Evolutionary conservation across 2,888 invertebrate species (phyloP).

Genomic region (Cyaniris semiargus): DNA sequence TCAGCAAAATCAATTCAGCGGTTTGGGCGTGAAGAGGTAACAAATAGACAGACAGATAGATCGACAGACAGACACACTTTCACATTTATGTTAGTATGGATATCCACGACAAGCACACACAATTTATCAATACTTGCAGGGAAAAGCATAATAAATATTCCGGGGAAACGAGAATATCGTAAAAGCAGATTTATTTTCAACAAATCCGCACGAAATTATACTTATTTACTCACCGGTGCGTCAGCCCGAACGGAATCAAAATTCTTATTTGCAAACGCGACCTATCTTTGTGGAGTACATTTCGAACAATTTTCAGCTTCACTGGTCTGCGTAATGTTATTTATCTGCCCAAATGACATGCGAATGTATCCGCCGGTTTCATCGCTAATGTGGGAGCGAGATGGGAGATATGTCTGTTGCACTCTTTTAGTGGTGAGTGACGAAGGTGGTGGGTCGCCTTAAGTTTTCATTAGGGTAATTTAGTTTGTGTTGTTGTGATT

Average conservation of each 20-base stretch:
- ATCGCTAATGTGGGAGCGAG: neutral
- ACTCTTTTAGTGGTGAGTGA: neutral
- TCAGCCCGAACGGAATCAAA: conserved; percentile 35
- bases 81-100: no score
- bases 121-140: neutral
- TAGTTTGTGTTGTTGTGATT: neutral
- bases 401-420: neutral
- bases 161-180: neutral
- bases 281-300: conserved; percentile 39
- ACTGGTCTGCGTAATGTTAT: conserved; percentile 65
- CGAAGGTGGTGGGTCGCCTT: neutral
- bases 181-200: conserved; percentile 15
- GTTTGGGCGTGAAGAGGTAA: no score
- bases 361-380: conserved; percentile 20
- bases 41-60: no score
- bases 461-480: conserved; percentile 4
- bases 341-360: conserved; percentile 67
- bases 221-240: conserved; percentile 28
- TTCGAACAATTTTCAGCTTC: conserved; percentile 66
- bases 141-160: neutral
- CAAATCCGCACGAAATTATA: conserved; percentile 29
- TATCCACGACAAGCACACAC: no score
- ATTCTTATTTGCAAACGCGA: conserved; percentile 42
- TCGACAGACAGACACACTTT: no score
- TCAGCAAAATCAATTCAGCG: no score